Conservation (phyloP, 1,140 invertebrate genomes). For the Orchestia grillus region DNA sequence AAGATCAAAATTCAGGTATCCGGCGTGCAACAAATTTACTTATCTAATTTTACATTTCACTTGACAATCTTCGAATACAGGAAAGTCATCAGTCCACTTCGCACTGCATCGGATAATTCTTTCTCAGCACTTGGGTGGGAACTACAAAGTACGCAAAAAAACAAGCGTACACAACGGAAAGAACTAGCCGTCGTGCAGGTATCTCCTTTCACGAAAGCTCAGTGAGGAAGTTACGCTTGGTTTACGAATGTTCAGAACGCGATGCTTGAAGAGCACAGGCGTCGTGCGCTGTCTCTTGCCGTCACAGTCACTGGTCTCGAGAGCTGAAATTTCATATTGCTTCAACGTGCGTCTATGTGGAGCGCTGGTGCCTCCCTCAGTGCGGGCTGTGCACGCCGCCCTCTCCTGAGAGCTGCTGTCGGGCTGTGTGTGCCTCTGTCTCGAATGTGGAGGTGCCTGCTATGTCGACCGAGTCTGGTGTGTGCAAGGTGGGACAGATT, state of each 20-base stretch:
- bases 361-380: neutral
- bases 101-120: neutral
- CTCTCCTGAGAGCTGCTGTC: neutral
- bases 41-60: no score
- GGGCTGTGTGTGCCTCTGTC: neutral
- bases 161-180: neutral
- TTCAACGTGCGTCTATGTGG: neutral
- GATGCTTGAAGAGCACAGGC: neutral
- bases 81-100: no score
- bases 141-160: neutral
- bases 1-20: no score
- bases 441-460: no score
- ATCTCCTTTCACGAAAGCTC: neutral
- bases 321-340: slow-evolving; percentile 13
- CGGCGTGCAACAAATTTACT: no score
- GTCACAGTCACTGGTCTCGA: neutral
- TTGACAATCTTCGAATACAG: no score
- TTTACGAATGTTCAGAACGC: neutral
- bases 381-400: neutral
- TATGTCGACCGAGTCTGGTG: no score
- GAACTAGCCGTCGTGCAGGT: neutral
- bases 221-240: neutral
- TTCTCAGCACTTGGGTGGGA: neutral
- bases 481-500: no score
- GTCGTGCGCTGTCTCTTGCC: neutral